A percentile compares a stretch with the other conserved stretches of the same genome.
Evolutionary conservation across 1,140 invertebrate species (phyloP).

Genomic region (Drosophila pruinosa): DNA sequence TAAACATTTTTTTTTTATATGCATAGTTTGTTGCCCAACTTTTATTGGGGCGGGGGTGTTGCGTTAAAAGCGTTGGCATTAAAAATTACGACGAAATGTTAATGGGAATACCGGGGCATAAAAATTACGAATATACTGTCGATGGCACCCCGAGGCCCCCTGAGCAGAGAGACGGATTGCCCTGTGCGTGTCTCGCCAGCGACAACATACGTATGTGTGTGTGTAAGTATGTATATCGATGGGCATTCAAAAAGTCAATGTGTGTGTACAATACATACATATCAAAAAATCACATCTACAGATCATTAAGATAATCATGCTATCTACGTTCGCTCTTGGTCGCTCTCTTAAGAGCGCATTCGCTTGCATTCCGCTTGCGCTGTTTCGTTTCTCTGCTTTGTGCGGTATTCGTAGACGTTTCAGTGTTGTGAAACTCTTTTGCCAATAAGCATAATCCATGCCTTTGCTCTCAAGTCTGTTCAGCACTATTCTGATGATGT

Average conservation of each 20-base stretch:
- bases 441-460: background rate
- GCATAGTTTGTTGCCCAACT: conserved; percentile 68
- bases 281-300: background rate
- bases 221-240: too few species aligned
- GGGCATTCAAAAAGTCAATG: background rate
- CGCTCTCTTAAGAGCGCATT: too few species aligned
- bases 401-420: background rate
- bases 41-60: conserved; percentile 45
- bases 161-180: background rate
- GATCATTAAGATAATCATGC: too few species aligned
- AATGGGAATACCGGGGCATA: conserved; percentile 33
- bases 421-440: background rate
- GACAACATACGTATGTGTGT: too few species aligned
- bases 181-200: background rate
- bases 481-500: background rate
- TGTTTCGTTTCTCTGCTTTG: background rate
- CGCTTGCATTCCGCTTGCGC: background rate
- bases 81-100: conserved; percentile 56
- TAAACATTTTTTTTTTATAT: conserved; percentile 69
- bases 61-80: conserved; percentile 69
- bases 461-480: background rate
- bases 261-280: too few species aligned
- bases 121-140: conserved; percentile 3
- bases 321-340: too few species aligned
- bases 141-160: too few species aligned